Base-by-base conservation (phyloP, 2,888 invertebrate species). In the Himalopsyche anomala region DNA sequence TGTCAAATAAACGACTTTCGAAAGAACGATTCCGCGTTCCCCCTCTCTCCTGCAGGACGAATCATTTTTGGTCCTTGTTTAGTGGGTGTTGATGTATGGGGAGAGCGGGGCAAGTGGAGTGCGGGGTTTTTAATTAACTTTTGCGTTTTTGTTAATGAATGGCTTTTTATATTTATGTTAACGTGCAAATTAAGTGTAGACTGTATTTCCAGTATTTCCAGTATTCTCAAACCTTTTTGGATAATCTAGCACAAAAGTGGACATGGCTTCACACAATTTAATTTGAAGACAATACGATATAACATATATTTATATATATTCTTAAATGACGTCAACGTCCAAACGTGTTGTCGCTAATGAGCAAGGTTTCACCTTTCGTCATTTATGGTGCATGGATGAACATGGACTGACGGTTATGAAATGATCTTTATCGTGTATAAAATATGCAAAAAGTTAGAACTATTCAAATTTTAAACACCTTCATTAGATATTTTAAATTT, bases 121-220 rank as follows among this genome's bases (percentile, higher is more conserved):
- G 38, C 40, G 19, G 42, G 80, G 80, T 15, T 40, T 80, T 80
- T 80, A 80, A 80, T 80, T 80, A 80, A 80, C 80, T 80, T 80
- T 80, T 80, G 80, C 80, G 42, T 80, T 80, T 80, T 80, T 80
- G 80, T 80, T 80, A 80, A 80, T 80, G 42, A 80, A 80, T 36
- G 42, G 80, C 80, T 40, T 80, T 80, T 80, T 80, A 80, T 80
- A 80, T 80, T 80, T 80, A 80, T 80, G 80, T 80, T 38, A 80
- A 42, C 80, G 80, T 80, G 80, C 80, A 80, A 80, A 80, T 80
- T 80, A 80, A 38, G 62, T 62, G 62, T 62, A 28, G 62, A 62
- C 19, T 28, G 62, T 62, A 62, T 19, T 62, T 62, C 8, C 62
- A 62, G 62, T 12, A 12, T 5, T 62, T 62, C 8, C 62, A 62